Percentiles rank a stretch among this genome's conserved stretches.
Evolutionary conservation across 2,797 vertebrate species (phyloP).

Genomic region (Acipenser transmontanus): DNA sequence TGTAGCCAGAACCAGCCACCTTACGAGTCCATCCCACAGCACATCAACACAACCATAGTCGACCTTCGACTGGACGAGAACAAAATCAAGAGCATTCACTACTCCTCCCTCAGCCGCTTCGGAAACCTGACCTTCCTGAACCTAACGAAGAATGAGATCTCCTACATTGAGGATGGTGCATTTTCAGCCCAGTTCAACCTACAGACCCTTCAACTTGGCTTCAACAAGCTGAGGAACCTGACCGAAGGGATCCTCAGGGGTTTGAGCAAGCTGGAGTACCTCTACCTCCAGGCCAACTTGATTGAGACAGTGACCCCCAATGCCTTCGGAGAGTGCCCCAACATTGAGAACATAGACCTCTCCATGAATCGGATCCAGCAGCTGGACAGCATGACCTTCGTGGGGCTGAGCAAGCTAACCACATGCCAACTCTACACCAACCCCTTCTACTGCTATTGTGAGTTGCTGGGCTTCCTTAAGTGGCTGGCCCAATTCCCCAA

Average conservation of each 20-base stretch:
- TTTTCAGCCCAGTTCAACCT: constrained; percentile 97
- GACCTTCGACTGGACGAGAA: constrained; percentile 97
- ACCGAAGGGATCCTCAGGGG: constrained; percentile 94
- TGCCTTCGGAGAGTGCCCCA: constrained; percentile 98
- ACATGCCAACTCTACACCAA: constrained; percentile 96
- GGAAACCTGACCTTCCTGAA: constrained; percentile 99
- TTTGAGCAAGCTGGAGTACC: constrained; percentile 95
- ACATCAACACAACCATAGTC: constrained; percentile 97
- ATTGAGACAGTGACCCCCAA: constrained; percentile 96
- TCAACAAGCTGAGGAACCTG: constrained; percentile 91
- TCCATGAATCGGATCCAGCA: constrained; percentile 98
- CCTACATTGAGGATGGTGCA: constrained; percentile 93
- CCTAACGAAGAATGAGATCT: constrained; percentile 97
- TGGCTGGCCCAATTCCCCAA: constrained; percentile 93
- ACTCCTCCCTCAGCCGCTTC: constrained; percentile 93
- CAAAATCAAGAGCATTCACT: constrained; percentile 95
- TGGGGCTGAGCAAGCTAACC: constrained; percentile 79
- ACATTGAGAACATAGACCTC: constrained; percentile 93
- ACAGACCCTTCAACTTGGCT: constrained; percentile 95
- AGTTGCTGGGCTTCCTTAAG: constrained; percentile 90
- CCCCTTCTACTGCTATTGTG: constrained; percentile 95
- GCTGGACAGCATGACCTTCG: constrained; percentile 86
- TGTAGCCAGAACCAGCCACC: constrained; percentile 99
- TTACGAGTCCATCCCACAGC: constrained; percentile 95
- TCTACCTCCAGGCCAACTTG: constrained; percentile 98